A percentile compares a stretch with the other conserved stretches of the same genome.
Conservation (phyloP, 64 coral and sea anemone genomes). For the Actinia tenebrosa region DNA sequence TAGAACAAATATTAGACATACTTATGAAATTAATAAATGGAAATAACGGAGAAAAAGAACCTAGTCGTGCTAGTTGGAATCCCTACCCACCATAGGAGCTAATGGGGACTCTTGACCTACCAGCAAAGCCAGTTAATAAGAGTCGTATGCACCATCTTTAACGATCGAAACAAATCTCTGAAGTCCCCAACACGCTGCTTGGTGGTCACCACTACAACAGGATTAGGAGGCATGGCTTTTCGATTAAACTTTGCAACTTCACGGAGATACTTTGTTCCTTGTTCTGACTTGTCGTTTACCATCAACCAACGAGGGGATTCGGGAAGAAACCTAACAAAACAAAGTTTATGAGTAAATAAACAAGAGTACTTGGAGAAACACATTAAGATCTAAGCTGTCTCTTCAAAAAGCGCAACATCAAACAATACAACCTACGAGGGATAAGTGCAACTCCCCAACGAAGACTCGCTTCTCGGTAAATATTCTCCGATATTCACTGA, state of each 20-base stretch:
- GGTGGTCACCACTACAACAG: not conserved
- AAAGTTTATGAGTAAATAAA: not conserved
- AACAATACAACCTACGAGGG: too few species aligned
- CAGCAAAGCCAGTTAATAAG: slow-evolving; percentile 37
- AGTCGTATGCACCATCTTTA: slow-evolving; percentile 32
- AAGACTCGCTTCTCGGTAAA: too few species aligned
- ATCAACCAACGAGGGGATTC: slow-evolving; percentile 48
- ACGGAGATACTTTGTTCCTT: slow-evolving; percentile 17
- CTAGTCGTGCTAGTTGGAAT: too few species aligned
- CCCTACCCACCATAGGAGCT: too few species aligned
- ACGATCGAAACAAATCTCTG: slow-evolving; percentile 39
- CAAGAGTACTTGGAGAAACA: too few species aligned
- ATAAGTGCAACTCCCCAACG: too few species aligned
- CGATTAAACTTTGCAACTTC: slow-evolving; percentile 32
- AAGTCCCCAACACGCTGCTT: slow-evolving; percentile 42
- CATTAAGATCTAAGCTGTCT: too few species aligned
- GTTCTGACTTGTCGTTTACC: slow-evolving; percentile 3
- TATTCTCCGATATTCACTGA: too few species aligned
- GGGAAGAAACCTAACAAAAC: slow-evolving; percentile 25
- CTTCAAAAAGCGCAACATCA: too few species aligned
- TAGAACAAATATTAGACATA: too few species aligned
- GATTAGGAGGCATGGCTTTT: slow-evolving; percentile 33
- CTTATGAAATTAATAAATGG: too few species aligned
- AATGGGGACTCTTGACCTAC: not conserved
- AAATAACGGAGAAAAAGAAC: too few species aligned